These are phyloP conservation scores for Eupithecia abbreviata DNA, from an alignment of 2,888 invertebrate genomes.

Conservation along the genomic window DNA sequence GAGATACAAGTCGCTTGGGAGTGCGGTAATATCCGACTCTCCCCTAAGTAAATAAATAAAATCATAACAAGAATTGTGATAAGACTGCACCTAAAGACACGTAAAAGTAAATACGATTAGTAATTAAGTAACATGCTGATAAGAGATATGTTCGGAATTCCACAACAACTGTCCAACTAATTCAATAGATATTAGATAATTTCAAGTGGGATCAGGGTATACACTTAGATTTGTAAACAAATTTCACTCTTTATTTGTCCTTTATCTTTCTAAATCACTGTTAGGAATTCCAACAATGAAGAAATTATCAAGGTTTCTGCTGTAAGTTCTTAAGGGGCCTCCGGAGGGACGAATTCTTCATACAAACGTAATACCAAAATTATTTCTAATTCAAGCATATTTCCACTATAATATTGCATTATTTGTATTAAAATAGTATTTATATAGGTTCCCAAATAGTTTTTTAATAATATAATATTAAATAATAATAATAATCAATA, in stretches of 20 bases:
- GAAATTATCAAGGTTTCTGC: background rate
- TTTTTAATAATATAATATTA: too few relatives aligned
- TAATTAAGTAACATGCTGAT: slow-evolving; percentile 29
- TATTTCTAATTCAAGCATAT: too few relatives aligned
- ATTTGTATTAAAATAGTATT: too few relatives aligned
- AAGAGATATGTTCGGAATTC: slow-evolving; percentile 24
- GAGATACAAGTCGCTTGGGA: too few relatives aligned
- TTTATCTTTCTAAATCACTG: background rate
- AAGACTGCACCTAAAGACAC: background rate
- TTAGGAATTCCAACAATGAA: background rate
- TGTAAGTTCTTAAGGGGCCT: too few relatives aligned
- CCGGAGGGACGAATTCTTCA: too few relatives aligned
- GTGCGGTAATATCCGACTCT: too few relatives aligned
- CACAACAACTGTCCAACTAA: slow-evolving; percentile 19
- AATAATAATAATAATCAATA: too few relatives aligned
- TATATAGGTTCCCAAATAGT: too few relatives aligned
- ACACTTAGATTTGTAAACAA: slow-evolving; percentile 16
- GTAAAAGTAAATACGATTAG: background rate
- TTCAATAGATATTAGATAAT: slow-evolving; percentile 16
- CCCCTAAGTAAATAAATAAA: background rate
- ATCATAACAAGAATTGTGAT: background rate
- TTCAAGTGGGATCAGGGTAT: background rate
- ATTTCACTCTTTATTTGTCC: background rate
- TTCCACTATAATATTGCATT: too few relatives aligned
- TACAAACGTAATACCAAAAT: too few relatives aligned